These are phyloP conservation scores for Todiramphus chloris DNA, from an alignment of 2,113 vertebrate species.

Conservation along the genomic window DNA sequence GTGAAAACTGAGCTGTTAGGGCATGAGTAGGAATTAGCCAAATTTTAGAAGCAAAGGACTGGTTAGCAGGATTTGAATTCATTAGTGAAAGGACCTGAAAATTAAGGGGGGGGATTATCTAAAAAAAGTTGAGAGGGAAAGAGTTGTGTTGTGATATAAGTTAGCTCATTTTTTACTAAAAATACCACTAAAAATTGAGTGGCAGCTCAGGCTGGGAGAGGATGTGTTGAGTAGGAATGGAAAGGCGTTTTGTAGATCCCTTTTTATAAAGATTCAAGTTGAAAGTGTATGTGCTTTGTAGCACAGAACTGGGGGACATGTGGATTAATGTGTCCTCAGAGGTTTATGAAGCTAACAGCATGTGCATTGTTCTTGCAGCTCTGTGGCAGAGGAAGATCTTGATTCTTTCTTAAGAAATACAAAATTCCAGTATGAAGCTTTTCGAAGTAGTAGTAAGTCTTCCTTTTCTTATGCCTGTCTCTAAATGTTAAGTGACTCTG, in stretches of 20 bases:
- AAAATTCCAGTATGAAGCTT: slow-evolving; percentile 90
- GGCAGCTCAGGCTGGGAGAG: background rate
- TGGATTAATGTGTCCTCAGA: background rate
- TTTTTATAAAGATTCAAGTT: background rate
- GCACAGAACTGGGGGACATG: background rate
- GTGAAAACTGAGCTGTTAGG: background rate
- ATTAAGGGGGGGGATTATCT: background rate
- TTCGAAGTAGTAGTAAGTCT: slow-evolving; percentile 90
- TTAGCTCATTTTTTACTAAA: background rate
- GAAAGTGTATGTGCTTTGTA: background rate
- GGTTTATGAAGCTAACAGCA: background rate
- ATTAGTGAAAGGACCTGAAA: background rate
- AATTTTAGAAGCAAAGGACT: background rate
- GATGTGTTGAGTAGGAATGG: background rate
- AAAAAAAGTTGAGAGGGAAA: background rate
- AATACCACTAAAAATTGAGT: background rate
- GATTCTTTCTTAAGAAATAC: slow-evolving; percentile 86
- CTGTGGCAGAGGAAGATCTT: slow-evolving; percentile 82
- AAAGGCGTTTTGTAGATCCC: background rate
- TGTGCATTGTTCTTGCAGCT: slow-evolving; percentile 67
- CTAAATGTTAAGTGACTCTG: background rate
- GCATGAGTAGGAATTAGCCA: background rate
- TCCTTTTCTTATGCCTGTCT: background rate
- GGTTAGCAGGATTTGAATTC: background rate
- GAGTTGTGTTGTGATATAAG: background rate